A percentile compares a stretch with the other conserved stretches of the same genome.
These are phyloP conservation scores for Amblyjoppa fuscipennis DNA, from an alignment of 2,888 invertebrate species.

Conservation along the genomic window DNA sequence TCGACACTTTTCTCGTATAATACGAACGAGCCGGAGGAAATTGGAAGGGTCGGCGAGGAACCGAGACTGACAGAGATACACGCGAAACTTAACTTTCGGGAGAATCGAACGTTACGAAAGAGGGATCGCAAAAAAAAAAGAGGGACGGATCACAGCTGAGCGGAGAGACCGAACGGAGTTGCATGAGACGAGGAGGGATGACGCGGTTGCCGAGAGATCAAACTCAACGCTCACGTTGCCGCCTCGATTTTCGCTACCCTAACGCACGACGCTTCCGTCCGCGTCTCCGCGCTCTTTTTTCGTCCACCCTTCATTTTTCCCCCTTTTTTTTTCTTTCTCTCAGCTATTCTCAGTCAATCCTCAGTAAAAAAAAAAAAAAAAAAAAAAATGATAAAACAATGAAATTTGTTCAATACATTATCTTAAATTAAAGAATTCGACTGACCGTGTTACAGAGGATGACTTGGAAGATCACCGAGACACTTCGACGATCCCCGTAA, in stretches of 20 bases:
- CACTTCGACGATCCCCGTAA: background rate
- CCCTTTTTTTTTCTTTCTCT: background rate
- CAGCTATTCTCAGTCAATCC: background rate
- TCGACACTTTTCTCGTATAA: constrained; percentile 52
- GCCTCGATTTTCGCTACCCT: constrained; percentile 31
- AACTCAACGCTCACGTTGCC: constrained; percentile 30
- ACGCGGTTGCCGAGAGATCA: background rate
- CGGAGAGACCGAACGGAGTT: background rate
- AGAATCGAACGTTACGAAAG: background rate
- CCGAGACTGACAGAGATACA: constrained; percentile 2
- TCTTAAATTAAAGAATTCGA: background rate
- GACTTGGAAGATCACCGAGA: background rate
- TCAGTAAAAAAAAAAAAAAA: background rate
- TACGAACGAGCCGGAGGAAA: constrained; percentile 22
- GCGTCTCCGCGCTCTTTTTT: background rate
- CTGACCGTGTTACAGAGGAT: constrained; percentile 20
- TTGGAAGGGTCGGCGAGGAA: constrained; percentile 9
- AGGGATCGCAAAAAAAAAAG: background rate
- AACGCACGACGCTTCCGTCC: background rate
- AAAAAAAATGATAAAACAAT: background rate
- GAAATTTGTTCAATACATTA: background rate
- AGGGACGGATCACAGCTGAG: background rate
- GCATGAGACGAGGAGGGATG: constrained; percentile 14
- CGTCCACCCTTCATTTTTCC: constrained; percentile 5
- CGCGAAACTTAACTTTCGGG: constrained; percentile 14